These are phyloP conservation scores for Idris sp. DNA, from an alignment of 1,140 invertebrate genomes.

Conservation along the genomic window DNA sequence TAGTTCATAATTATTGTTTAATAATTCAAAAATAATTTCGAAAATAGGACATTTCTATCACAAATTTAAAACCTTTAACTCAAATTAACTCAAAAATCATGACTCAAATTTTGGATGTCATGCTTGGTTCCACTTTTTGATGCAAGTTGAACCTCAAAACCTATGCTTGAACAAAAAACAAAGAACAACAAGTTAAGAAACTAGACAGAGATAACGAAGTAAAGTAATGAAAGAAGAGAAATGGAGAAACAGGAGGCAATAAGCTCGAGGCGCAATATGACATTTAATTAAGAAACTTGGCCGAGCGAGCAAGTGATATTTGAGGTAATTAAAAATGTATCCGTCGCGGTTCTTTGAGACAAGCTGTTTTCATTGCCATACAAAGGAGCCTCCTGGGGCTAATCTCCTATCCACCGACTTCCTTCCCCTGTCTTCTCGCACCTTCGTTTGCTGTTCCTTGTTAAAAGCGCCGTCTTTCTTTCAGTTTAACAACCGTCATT, in stretches of 20 bases:
- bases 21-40: no score
- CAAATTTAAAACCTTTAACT: no score
- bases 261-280: constrained; percentile 71
- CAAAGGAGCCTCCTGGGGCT: constrained; percentile 75
- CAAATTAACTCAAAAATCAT: no score
- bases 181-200: constrained; percentile 28
- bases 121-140: no score
- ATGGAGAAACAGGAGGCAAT: constrained; percentile 28
- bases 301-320: constrained; percentile 72
- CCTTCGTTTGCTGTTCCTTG: constrained; percentile 23
- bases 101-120: no score
- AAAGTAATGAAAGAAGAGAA: constrained; percentile 16
- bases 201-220: constrained; percentile 15
- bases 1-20: no score
- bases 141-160: no score
- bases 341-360: constrained; percentile 76
- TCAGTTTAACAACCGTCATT: constrained; percentile 35
- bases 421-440: constrained; percentile 58
- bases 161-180: no score
- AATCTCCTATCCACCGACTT: constrained; percentile 70
- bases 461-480: constrained; percentile 42
- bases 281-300: constrained; percentile 77
- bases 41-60: no score
- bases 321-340: constrained; percentile 79
- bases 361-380: constrained; percentile 73